Evolutionary conservation across 2,797 vertebrate species (phyloP).

Genomic region (Arrhamphus sclerolepis): DNA sequence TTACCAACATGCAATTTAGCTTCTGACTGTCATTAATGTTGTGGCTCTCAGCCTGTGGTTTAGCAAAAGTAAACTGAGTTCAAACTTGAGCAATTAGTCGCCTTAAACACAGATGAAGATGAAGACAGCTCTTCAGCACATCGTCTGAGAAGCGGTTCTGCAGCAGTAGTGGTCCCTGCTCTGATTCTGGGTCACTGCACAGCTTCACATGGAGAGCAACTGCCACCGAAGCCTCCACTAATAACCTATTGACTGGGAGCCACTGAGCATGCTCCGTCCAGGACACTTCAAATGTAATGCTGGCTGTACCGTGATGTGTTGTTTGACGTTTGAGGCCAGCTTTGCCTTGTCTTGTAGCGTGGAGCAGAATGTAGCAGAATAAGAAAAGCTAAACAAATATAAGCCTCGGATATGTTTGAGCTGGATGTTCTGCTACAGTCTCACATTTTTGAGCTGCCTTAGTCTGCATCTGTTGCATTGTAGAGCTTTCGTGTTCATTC

Average conservation of each 20-base stretch:
- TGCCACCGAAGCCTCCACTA: slow-evolving; percentile 59
- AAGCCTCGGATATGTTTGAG: slow-evolving; percentile 8
- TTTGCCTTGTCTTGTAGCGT: slow-evolving; percentile 19
- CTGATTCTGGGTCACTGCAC: slow-evolving; percentile 64
- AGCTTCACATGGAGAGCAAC: slow-evolving; percentile 63
- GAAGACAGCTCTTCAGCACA: neutral
- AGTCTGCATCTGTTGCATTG: slow-evolving; percentile 6
- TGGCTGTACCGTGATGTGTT: slow-evolving; percentile 40
- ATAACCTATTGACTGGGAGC: slow-evolving; percentile 73
- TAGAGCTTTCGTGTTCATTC: slow-evolving; percentile 11
- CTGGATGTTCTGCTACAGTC: slow-evolving; percentile 6
- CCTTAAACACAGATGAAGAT: neutral
- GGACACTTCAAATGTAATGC: slow-evolving; percentile 55
- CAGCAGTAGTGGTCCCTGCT: slow-evolving; percentile 16
- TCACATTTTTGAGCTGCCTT: neutral
- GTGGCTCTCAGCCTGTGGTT: too few species aligned
- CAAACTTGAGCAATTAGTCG: neutral
- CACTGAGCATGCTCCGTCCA: slow-evolving; percentile 66
- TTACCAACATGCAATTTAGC: too few species aligned
- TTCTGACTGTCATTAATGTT: too few species aligned
- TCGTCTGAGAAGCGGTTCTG: slow-evolving; percentile 17
- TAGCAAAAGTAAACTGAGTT: neutral
- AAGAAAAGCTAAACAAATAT: slow-evolving; percentile 17
- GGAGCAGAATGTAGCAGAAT: slow-evolving; percentile 20
- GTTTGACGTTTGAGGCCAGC: slow-evolving; percentile 53